Evolutionary conservation across 2,113 vertebrate genomes (phyloP), one percentile per base, ranked within the genome.

Genomic region (Poeciliopsis turrubarensis): DNA sequence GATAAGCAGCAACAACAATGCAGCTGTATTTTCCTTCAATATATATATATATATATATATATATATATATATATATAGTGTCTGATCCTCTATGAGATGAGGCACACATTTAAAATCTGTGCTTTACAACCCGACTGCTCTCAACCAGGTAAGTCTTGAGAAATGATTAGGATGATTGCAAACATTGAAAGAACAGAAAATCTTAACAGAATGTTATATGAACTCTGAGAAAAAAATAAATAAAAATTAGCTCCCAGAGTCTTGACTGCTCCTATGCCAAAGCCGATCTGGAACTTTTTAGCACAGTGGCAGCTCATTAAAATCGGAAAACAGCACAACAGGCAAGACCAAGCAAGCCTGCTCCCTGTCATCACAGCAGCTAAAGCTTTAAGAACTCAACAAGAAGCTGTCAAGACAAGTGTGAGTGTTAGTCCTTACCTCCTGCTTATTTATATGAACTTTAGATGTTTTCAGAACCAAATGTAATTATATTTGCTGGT

Each of bases 251-350:
- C 78, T 81, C 75, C 65, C 51, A 26, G 72, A 51, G 74, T 80
- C 79, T 81, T 75, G 65, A 81, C 78, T 73, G 84, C 71, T 79
- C 81, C 70, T 82, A 77, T 82, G 78, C 78, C 81, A 79, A 54
- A 88, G 81, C 81, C 72, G 19, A 86, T 78, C 73, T 84, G 78
- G 90, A 89, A 86, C 78, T 86, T 89, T 54, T 89, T 83, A 81
- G 77, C 73, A 75, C 70, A 12, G 74, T 81, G 86, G 83, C 86
- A 91, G 86, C 89, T 92, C 91, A 92, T 92, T 92, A 92, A 37
- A 91, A 84, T 32, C 68, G 67, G 75, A 89, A 88, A 89, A 88
- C 87, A 84, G 87, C 82, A 76, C 78, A 81, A 87, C 57, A 63
- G 75, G 82, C 70, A 60, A 85, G 72, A 85, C 82, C 67, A 75